These are phyloP conservation scores for Ectemnius continuus DNA, from an alignment of 2,888 invertebrate species.

Conservation along the genomic window DNA sequence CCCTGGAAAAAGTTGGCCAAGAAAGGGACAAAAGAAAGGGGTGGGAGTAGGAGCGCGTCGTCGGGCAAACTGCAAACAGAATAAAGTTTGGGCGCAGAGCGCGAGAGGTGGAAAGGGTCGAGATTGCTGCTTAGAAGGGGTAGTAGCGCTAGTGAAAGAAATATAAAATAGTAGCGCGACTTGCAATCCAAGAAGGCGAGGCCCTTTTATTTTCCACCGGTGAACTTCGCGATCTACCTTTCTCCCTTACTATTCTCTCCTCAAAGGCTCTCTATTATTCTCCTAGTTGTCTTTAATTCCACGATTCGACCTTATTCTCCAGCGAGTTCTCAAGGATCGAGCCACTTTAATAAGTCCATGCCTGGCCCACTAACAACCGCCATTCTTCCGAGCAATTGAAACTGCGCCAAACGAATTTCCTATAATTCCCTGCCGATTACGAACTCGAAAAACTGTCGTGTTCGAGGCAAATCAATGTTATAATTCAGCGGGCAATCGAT, in stretches of 20 bases:
- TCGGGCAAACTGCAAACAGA: constrained; percentile 57
- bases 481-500: no score
- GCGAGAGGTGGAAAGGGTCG: constrained; percentile 31
- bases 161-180: constrained; percentile 39
- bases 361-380: no score
- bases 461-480: no score
- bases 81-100: constrained; percentile 57
- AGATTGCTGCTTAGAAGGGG: constrained; percentile 38
- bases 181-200: constrained; percentile 9
- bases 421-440: no score
- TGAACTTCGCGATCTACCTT: background rate
- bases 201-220: background rate
- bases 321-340: background rate
- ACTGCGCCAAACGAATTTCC: no score
- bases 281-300: background rate
- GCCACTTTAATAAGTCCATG: no score
- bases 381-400: no score
- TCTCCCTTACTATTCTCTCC: background rate
- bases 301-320: background rate
- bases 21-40: constrained; percentile 45
- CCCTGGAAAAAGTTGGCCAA: constrained; percentile 38
- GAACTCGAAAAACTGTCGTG: no score
- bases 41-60: constrained; percentile 27
- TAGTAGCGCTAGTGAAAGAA: constrained; percentile 29
- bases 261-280: background rate